phyloP scores from a whole-genome alignment of 2,113 vertebrate genomes.

The Camelus dromedarius region DNA sequence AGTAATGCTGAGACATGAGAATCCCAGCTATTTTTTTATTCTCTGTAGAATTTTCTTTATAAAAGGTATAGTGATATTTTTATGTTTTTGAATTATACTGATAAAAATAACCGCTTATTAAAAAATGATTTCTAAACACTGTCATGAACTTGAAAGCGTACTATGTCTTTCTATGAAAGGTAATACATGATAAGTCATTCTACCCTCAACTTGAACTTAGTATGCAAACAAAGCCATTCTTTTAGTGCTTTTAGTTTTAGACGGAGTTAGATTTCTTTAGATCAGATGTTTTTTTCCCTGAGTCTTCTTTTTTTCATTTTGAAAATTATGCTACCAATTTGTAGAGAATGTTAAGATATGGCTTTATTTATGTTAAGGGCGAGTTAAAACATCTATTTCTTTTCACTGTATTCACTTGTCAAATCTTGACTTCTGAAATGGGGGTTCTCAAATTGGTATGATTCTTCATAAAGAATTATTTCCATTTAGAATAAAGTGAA shows the following conservation, averaged over 20 bases:
- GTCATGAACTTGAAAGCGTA: not conserved
- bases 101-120: not conserved
- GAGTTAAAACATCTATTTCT: not conserved
- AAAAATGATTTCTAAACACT: not conserved
- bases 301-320: not conserved
- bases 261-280: not conserved
- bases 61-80: not conserved
- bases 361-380: not conserved
- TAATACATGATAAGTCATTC: not conserved
- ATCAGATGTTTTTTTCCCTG: not conserved
- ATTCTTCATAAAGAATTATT: not conserved
- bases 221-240: not conserved
- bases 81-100: not conserved
- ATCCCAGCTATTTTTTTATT: not conserved
- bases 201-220: not conserved
- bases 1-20: not conserved
- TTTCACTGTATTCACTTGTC: not conserved
- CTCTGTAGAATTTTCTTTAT: not conserved
- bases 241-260: not conserved
- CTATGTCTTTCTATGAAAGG: not conserved
- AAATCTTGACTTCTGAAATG: not conserved
- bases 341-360: not conserved
- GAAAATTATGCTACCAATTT: not conserved
- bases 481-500: not conserved
- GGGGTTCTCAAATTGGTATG: not conserved